Percentiles rank a stretch among this genome's conserved stretches.
phyloP scores from a whole-genome alignment of 2,888 invertebrate genomes.

The Aelia acuminata region DNA sequence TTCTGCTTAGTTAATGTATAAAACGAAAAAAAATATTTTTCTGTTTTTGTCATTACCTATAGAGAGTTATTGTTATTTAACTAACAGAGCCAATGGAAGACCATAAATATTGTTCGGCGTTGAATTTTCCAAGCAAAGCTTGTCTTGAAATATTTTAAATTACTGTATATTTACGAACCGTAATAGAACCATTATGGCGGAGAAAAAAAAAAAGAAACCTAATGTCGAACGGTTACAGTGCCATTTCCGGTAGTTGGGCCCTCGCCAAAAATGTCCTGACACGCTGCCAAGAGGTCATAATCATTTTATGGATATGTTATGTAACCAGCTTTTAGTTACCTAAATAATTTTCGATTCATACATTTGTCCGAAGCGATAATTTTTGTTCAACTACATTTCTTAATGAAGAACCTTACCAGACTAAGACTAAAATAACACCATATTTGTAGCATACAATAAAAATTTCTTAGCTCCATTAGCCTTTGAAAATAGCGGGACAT shows the following conservation, averaged over 20 bases:
- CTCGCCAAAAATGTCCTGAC: slow-evolving; percentile 26
- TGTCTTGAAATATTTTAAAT: background rate
- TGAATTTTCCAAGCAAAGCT: background rate
- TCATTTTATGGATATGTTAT: slow-evolving; percentile 43
- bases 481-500: no score
- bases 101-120: background rate
- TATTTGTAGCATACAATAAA: no score
- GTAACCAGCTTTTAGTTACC: background rate
- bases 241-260: slow-evolving; percentile 24
- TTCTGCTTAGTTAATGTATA: no score
- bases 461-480: no score
- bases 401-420: no score
- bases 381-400: no score
- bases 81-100: no score
- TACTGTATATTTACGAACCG: background rate
- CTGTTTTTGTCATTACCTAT: no score
- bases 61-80: no score
- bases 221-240: slow-evolving; percentile 12
- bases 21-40: no score
- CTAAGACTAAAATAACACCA: no score
- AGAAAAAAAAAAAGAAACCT: slow-evolving; percentile 4
- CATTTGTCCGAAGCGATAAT: no score
- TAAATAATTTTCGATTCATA: background rate
- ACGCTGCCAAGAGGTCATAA: slow-evolving; percentile 17
- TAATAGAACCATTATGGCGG: background rate